These are phyloP conservation scores for Pungitius pungitius DNA, from an alignment of 2,113 vertebrate species.

Conservation along the genomic window DNA sequence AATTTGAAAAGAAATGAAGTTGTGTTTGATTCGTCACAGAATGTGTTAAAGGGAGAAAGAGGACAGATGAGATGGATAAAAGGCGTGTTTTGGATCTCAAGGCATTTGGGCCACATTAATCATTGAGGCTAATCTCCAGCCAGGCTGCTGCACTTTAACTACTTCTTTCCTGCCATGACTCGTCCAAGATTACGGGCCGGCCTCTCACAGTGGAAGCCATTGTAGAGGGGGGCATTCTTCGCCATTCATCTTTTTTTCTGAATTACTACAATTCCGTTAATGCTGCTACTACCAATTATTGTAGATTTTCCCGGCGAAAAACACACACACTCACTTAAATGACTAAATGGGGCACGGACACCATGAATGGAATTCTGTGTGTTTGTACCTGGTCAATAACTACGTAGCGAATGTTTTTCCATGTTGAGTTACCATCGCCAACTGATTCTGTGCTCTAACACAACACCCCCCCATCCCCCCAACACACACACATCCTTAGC, in stretches of 20 bases:
- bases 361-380: neutral
- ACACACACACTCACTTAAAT: neutral
- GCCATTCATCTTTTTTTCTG: neutral
- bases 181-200: conserved; percentile 5
- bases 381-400: neutral
- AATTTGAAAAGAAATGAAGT: neutral
- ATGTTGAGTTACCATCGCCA: neutral
- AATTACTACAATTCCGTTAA: neutral
- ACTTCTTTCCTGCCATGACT: conserved; percentile 30
- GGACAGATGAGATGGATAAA: conserved; percentile 32
- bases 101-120: conserved; percentile 45
- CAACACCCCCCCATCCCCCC: too few species aligned
- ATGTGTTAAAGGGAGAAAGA: conserved; percentile 18
- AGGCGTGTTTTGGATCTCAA: conserved; percentile 35
- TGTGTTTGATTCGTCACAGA: conserved; percentile 12
- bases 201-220: conserved; percentile 21
- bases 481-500: neutral
- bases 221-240: conserved; percentile 9
- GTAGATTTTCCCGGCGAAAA: neutral
- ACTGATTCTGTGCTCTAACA: neutral
- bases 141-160: conserved; percentile 23
- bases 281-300: neutral
- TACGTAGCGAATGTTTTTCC: neutral
- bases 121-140: conserved; percentile 36
- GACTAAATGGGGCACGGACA: neutral